phyloP scores from a whole-genome alignment of 2,797 vertebrate genomes.

The Syndactyla subalaris region DNA sequence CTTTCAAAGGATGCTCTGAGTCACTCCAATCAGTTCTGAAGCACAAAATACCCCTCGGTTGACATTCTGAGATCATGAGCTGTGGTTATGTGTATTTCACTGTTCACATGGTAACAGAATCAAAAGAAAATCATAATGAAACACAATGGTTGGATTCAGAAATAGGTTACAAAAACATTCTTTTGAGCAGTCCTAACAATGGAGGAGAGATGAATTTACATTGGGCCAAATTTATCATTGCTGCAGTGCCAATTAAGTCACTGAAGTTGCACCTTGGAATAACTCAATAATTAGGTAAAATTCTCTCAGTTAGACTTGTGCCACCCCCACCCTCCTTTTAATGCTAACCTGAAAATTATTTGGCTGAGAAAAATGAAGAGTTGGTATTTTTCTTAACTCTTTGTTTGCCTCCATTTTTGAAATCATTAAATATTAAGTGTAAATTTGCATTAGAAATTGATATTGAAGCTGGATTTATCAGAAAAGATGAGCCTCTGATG shows the following conservation, averaged over 20 bases:
- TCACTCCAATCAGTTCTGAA: constrained; percentile 54
- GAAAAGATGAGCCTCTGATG: constrained; percentile 17
- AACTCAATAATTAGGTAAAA: constrained; percentile 44
- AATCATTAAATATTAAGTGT: constrained; percentile 10
- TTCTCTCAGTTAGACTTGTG: background rate
- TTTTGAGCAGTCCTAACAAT: constrained; percentile 47
- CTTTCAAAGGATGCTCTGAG: constrained; percentile 44
- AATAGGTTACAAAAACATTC: constrained; percentile 61
- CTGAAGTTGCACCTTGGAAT: background rate
- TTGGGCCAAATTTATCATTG: constrained; percentile 47
- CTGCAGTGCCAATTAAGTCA: constrained; percentile 46
- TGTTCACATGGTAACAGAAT: constrained; percentile 74
- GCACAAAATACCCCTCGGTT: constrained; percentile 61
- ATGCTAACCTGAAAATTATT: constrained; percentile 9
- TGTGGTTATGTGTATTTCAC: constrained; percentile 68
- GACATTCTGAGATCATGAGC: constrained; percentile 67
- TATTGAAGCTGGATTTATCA: constrained; percentile 16
- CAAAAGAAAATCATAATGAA: constrained; percentile 68
- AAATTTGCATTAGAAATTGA: constrained; percentile 39
- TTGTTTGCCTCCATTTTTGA: background rate
- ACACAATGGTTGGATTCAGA: constrained; percentile 55
- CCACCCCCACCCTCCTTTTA: background rate
- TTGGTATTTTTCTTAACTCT: constrained; percentile 2
- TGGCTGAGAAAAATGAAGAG: background rate
- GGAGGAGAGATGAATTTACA: constrained; percentile 24